Evolutionary conservation across 2,797 vertebrate species (phyloP).

Genomic region (Pempheris klunzingeri): DNA sequence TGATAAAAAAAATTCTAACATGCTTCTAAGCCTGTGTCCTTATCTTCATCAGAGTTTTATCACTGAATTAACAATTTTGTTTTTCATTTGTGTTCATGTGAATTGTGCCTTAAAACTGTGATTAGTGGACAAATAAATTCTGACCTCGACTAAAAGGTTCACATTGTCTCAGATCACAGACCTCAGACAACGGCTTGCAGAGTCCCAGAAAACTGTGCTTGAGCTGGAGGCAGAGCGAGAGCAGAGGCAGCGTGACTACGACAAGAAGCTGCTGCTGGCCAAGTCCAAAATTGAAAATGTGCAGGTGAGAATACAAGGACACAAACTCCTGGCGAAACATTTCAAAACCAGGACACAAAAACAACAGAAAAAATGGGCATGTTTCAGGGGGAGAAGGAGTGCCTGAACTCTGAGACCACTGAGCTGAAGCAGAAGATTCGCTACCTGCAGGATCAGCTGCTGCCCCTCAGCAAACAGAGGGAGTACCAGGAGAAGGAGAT

Average conservation of each 20-base stretch:
- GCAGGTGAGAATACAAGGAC: conserved; percentile 85
- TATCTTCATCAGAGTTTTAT: conserved; percentile 31
- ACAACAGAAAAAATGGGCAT: not conserved
- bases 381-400: conserved; percentile 92
- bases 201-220: conserved; percentile 90
- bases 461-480: conserved; percentile 92
- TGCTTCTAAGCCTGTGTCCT: conserved; percentile 29
- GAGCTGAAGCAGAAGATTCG: conserved; percentile 95
- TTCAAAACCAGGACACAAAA: not conserved
- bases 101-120: not conserved
- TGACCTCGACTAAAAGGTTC: conserved; percentile 13
- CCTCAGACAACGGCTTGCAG: conserved; percentile 92
- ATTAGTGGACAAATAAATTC: not conserved
- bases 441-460: conserved; percentile 95
- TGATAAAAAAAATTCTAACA: conserved; percentile 33
- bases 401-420: conserved; percentile 89
- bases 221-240: conserved; percentile 94
- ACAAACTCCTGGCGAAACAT: not conserved
- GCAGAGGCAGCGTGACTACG: conserved; percentile 96
- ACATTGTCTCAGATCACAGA: conserved; percentile 90
- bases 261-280: conserved; percentile 96
- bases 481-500: conserved; percentile 99
- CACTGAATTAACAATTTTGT: not conserved
- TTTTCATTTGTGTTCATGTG: conserved; percentile 9
- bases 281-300: conserved; percentile 98